phyloP scores from a whole-genome alignment of 1,140 invertebrate genomes.

The Drosophila nannoptera region DNA sequence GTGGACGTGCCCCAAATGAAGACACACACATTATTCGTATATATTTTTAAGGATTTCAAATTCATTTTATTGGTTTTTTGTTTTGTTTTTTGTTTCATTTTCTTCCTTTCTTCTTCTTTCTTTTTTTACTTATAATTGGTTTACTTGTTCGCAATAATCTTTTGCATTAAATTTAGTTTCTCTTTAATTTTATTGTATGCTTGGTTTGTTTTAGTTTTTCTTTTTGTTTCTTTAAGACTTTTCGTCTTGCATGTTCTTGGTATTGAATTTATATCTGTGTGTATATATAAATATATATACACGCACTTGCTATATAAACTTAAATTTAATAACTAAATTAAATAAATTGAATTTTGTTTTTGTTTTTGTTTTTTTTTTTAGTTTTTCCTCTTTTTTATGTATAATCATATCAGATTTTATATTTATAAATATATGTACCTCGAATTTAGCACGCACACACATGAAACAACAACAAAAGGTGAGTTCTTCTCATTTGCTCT shows the following conservation, averaged over 20 bases:
- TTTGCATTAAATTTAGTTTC: conserved; percentile 52
- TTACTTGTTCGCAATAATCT: conserved; percentile 56
- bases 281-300: conserved; percentile 50
- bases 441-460: conserved; percentile 65
- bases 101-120: conserved; percentile 43
- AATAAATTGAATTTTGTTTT: conserved; percentile 72
- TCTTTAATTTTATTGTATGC: conserved; percentile 60
- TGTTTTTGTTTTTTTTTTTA: conserved; percentile 36
- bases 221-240: conserved; percentile 56
- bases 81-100: conserved; percentile 64
- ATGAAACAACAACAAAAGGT: conserved; percentile 66
- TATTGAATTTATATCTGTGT: conserved; percentile 49
- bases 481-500: conserved; percentile 3
- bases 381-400: conserved; percentile 34
- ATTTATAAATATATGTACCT: conserved; percentile 51
- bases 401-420: conserved; percentile 45
- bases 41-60: conserved; percentile 77
- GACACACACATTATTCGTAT: conserved; percentile 48
- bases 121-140: conserved; percentile 64
- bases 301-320: conserved; percentile 75
- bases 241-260: conserved; percentile 52
- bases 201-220: conserved; percentile 27
- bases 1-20: conserved; percentile 28
- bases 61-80: conserved; percentile 77
- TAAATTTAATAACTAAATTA: conserved; percentile 73